Evolutionary conservation across 2,888 invertebrate species (phyloP).

Genomic region (Drosophila mettleri): DNA sequence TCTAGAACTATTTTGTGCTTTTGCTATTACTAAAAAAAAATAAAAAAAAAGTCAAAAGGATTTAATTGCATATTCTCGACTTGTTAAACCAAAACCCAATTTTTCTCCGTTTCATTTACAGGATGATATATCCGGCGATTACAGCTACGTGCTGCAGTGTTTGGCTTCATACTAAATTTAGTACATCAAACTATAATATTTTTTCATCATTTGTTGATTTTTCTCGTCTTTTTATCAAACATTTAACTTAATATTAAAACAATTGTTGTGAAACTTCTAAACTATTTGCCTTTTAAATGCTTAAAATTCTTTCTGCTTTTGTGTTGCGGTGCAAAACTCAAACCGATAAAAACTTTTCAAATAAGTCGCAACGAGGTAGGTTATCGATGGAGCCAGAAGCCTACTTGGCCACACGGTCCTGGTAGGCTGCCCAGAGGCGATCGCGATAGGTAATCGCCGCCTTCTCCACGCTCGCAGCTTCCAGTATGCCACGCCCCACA

Average conservation of each 20-base stretch:
- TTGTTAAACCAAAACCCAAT: slow-evolving; percentile 35
- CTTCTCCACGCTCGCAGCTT: slow-evolving; percentile 88
- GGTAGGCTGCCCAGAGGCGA: slow-evolving; percentile 90
- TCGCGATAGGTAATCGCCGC: slow-evolving; percentile 90
- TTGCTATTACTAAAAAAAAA: slow-evolving; percentile 64
- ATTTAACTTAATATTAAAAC: slow-evolving; percentile 32
- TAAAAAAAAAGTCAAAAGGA: slow-evolving; percentile 54
- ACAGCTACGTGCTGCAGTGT: slow-evolving; percentile 87
- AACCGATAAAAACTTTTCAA: slow-evolving; percentile 12
- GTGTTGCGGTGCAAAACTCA: no score
- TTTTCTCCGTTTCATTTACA: slow-evolving; percentile 80
- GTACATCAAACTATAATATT: slow-evolving; percentile 16
- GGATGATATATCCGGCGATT: slow-evolving; percentile 90
- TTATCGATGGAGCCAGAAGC: background rate
- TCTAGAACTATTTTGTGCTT: slow-evolving; percentile 61
- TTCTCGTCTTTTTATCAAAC: slow-evolving; percentile 21
- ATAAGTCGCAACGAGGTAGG: slow-evolving; percentile 23
- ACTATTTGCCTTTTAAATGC: slow-evolving; percentile 6
- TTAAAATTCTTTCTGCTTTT: slow-evolving; percentile 6
- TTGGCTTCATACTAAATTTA: slow-evolving; percentile 79
- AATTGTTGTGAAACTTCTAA: slow-evolving; percentile 16
- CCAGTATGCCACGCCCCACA: slow-evolving; percentile 95
- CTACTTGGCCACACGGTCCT: slow-evolving; percentile 84
- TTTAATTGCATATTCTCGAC: slow-evolving; percentile 8
- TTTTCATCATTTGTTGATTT: slow-evolving; percentile 38